Conservation (phyloP, 2,113 vertebrate genomes). For the Thunnus thynnus region DNA sequence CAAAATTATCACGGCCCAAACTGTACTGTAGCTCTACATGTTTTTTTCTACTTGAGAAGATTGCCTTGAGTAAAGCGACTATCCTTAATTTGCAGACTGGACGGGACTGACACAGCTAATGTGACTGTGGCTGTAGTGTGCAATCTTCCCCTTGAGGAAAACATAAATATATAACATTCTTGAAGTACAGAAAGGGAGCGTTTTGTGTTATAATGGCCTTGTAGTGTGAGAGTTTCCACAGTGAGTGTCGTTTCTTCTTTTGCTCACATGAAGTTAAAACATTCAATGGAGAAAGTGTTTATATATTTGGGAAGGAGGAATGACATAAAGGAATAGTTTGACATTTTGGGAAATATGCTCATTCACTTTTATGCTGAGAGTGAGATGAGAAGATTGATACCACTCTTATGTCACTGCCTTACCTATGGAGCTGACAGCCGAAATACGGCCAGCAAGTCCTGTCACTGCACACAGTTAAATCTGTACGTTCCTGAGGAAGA, state of each 20-base stretch:
- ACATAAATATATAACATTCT: not conserved
- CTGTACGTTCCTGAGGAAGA: not conserved
- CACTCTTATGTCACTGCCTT: no score
- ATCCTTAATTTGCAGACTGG: not conserved
- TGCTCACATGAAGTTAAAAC: not conserved
- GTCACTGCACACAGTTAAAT: not conserved
- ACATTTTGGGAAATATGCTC: no score
- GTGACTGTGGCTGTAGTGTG: not conserved
- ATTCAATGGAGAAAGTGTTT: no score
- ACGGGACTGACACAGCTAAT: not conserved
- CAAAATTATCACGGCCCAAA: conserved; percentile 20
- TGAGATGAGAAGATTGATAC: no score
- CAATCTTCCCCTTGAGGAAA: not conserved
- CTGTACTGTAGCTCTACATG: not conserved
- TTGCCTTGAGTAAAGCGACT: not conserved
- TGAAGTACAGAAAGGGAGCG: not conserved
- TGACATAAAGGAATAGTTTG: not conserved
- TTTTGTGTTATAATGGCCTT: not conserved
- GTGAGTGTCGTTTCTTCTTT: not conserved
- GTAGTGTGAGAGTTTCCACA: no score
- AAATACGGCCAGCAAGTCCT: no score
- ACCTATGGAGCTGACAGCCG: no score
- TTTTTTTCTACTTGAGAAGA: not conserved
- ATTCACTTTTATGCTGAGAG: no score
- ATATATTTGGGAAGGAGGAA: no score